Base-by-base conservation (phyloP, 2,888 invertebrate genomes). In the Polydrusus pterygomalis region DNA sequence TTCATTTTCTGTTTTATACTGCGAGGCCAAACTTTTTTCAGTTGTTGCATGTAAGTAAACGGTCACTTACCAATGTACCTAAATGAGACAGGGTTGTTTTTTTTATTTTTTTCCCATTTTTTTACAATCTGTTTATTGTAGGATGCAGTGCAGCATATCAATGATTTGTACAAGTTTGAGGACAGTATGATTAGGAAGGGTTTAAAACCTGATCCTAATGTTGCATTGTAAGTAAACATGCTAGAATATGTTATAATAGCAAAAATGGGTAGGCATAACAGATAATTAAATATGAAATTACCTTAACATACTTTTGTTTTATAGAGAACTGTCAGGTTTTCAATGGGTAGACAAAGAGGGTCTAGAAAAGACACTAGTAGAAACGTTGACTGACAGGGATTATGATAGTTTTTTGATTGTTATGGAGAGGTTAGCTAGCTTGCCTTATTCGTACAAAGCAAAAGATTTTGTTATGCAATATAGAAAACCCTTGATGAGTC, bases 1-100 rank as follows among this genome's bases (percentile, higher is more conserved):
- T 93, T 86, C 96, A 98, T 87, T 93, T 92, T 77, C 89, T 99
- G 79, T 99, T 98, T 88, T 99, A 98, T 86, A 99, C 99, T 0
- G 92, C 92, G 54, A 93, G 91, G 84, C 95, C 97, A 0, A 95
- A 95, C 85, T 98, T 93, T 86, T 96, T 94, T 85, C 91, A 94
- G 84, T 84, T 94, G 6, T 88, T 98, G 81, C 93, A 95, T 89
- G 97, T 96, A 88, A 90, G 91, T 87, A 17, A 17, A 13, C 63
- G 40, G 60, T 68, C n/a, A n/a, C n/a, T n/a, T 54, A 43, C 51
- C 40, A 17, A 30, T 34, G 11, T 43, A 5, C n/a, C n/a, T n/a
- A n/a, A n/a, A n/a, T n/a, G n/a, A n/a, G 10, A 63, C 25, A 25
- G 25, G 17, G n/a, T n/a, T n/a, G n/a, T n/a, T n/a, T n/a, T n/a